Percentiles rank a stretch among this genome's conserved stretches.
These are phyloP conservation scores for Leptinotarsa peninsularis DNA, from an alignment of 2,888 invertebrate genomes.

Conservation along the genomic window DNA sequence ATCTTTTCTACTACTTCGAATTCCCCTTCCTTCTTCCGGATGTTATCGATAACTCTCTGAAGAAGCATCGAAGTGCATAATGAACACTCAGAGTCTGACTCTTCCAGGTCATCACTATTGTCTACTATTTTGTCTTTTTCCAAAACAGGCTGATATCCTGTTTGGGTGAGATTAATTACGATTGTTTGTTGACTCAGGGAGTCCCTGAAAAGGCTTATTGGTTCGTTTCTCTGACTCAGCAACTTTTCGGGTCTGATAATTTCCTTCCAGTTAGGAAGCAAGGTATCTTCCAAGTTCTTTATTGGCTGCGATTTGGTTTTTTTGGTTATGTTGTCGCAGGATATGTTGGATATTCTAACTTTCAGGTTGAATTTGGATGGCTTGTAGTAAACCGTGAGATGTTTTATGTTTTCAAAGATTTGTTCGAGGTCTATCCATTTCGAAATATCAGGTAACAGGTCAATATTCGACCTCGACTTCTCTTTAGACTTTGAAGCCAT, in stretches of 20 bases:
- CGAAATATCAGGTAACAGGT: conserved; percentile 50
- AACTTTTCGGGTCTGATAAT: conserved; percentile 48
- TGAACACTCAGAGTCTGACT: conserved; percentile 30
- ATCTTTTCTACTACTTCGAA: background rate
- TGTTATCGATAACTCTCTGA: conserved; percentile 29
- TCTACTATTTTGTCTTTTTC: background rate
- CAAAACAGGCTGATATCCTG: conserved; percentile 43
- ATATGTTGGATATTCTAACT: conserved; percentile 52
- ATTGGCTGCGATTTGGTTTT: conserved; percentile 23
- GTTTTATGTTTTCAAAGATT: conserved; percentile 43
- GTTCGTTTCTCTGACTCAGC: conserved; percentile 55
- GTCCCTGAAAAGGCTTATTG: conserved; percentile 60
- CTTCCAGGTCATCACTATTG: background rate
- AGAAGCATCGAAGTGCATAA: conserved; percentile 30
- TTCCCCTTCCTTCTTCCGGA: background rate
- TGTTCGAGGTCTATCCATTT: conserved; percentile 59
- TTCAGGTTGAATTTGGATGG: conserved; percentile 55
- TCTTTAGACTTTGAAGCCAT: conserved; percentile 22
- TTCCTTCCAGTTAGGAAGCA: conserved; percentile 40
- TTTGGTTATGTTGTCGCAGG: conserved; percentile 29
- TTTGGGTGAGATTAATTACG: conserved; percentile 55
- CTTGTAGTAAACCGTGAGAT: conserved; percentile 58
- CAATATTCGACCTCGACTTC: background rate
- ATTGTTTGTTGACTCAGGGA: conserved; percentile 57
- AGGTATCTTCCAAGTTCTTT: conserved; percentile 11